These are phyloP conservation scores for Patella caerulea DNA, from an alignment of 2,888 invertebrate genomes.

Conservation along the genomic window DNA sequence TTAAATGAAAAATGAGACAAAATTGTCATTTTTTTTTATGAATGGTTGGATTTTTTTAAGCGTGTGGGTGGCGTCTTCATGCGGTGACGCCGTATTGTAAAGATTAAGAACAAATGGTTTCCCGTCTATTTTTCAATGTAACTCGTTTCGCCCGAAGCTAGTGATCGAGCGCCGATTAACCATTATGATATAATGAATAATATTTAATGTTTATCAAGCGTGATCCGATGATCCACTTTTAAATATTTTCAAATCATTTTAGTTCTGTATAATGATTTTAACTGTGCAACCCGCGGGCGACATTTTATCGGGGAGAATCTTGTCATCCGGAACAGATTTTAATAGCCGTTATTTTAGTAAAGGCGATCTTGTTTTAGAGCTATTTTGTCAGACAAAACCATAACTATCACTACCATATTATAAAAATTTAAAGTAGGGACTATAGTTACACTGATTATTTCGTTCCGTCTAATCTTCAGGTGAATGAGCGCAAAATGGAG, in stretches of 20 bases:
- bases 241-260: constrained; percentile 12
- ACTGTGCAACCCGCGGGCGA: constrained; percentile 8
- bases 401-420: too few relatives aligned
- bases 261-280: constrained; percentile 4
- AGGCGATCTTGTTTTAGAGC: too few relatives aligned
- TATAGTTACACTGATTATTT: too few relatives aligned
- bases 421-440: too few relatives aligned
- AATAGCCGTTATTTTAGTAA: constrained; percentile 1
- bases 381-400: too few relatives aligned
- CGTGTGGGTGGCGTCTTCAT: constrained; percentile 12
- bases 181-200: constrained; percentile 5
- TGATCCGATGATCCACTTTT: constrained; percentile 9
- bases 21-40: constrained; percentile 9
- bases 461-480: background rate
- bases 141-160: background rate
- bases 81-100: background rate
- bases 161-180: background rate
- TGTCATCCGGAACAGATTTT: background rate
- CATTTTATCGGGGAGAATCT: background rate
- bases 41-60: background rate
- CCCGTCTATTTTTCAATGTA: background rate
- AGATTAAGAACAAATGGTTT: background rate
- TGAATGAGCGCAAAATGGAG: background rate
- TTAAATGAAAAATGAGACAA: background rate
- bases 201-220: constrained; percentile 10